Base-by-base conservation (phyloP, 2,113 vertebrate genomes). In the Paedocypris sp. region DNA sequence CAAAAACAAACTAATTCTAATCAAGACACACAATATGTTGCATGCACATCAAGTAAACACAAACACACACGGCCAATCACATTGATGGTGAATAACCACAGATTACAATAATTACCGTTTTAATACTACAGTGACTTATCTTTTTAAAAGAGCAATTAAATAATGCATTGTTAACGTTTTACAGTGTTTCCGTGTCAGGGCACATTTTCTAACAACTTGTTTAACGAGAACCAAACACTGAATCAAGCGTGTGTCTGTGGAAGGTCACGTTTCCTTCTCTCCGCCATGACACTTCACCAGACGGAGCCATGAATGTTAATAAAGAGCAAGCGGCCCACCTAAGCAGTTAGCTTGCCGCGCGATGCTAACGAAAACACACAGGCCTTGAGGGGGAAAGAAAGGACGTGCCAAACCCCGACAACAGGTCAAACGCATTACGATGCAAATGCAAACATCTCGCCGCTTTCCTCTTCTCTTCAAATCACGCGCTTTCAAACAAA, bases 401-500 rank as follows among this genome's bases (percentile, higher is more conserved):
- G 73, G 56, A 68, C 75, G 69, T 73, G 67, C 71, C 69, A 64
- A 73, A 71, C 74, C 59, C 64, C 49, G 64, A 66, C 51, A 60
- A 57, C 36, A 53, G 60, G 75, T 73, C 73, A 75, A 64, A 77
- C 62, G 64, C 66, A 71, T 80, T 77, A 75, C 58, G 61, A 73
- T 77, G 69, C 69, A 76, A 78, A 77, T 74, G 49, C 68, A 78
- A 76, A 74, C 60, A 72, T 50, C 71, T 71, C 49, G 64, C 49
- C 42, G 53, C 9, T 53, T 60, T 75, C 60, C 18, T 16, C 53
- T 70, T 28, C n/a, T n/a, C n/a, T n/a, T n/a, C n/a, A n/a, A n/a
- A n/a, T n/a, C n/a, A n/a, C n/a, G n/a, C n/a, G n/a, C n/a, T 66
- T 42, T 41, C 52, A 51, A 68, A 15, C 12, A 6, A 64, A 60